phyloP scores from a whole-genome alignment of 2,797 vertebrate species.

The Telmatherina bonti region DNA sequence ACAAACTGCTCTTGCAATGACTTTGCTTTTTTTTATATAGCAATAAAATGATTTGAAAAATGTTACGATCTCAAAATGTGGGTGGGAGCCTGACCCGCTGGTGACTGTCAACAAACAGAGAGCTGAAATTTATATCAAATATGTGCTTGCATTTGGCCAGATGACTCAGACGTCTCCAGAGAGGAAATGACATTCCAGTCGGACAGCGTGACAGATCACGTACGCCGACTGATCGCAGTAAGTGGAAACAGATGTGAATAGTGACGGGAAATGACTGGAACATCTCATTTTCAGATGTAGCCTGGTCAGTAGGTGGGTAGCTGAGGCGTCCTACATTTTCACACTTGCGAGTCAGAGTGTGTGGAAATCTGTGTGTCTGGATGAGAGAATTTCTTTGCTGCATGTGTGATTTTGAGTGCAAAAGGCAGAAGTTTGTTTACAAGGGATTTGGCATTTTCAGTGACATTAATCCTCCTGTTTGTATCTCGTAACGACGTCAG shows the following conservation, averaged over 20 bases:
- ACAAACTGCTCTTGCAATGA: not conserved
- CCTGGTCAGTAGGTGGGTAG: slow-evolving; percentile 32
- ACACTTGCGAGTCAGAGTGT: slow-evolving; percentile 15
- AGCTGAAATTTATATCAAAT: not conserved
- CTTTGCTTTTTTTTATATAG: not conserved
- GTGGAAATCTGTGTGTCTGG: not conserved
- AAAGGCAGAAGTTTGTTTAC: slow-evolving; percentile 36
- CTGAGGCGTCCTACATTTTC: slow-evolving; percentile 24
- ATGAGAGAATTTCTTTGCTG: slow-evolving; percentile 14
- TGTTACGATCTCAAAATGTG: not conserved
- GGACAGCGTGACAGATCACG: slow-evolving; percentile 49
- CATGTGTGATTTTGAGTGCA: slow-evolving; percentile 37
- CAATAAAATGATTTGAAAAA: not conserved
- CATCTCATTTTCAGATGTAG: slow-evolving; percentile 44
- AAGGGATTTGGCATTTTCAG: slow-evolving; percentile 42
- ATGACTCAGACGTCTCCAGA: slow-evolving; percentile 49
- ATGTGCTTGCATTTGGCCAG: slow-evolving; percentile 21
- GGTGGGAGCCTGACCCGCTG: not conserved
- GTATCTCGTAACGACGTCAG: slow-evolving; percentile 24
- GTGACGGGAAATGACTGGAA: slow-evolving; percentile 63
- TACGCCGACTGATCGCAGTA: slow-evolving; percentile 41
- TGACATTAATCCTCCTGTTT: slow-evolving; percentile 58
- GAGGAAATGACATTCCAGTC: slow-evolving; percentile 59
- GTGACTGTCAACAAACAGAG: not conserved
- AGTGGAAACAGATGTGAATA: slow-evolving; percentile 52